Base-by-base conservation (phyloP, 2,797 vertebrate species). In the Sebastes flavidus region DNA sequence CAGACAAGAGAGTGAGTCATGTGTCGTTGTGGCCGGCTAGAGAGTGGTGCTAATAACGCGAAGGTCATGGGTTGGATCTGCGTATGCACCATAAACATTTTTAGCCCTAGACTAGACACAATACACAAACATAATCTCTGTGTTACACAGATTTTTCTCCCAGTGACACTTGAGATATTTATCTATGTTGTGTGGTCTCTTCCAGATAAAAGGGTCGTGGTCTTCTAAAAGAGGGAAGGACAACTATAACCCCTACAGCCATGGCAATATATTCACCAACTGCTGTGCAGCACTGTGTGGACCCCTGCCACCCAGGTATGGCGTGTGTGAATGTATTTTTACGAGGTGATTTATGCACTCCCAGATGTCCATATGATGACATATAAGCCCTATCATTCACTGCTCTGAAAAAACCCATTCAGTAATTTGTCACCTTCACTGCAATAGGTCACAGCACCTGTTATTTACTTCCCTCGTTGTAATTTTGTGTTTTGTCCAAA, bases 151-250 rank as follows among this genome's bases (percentile, higher is more conserved):
- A 52, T 67, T 77, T 72, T 42, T 74, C 68, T 29, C 27, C n/a
- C 22, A n/a, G 11, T 69, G 52, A 72, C 18, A 46, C 65, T 29
- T 22, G 18, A 63, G 46, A 27, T 75, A 25, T 65, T 63, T n/a
- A 32, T 81, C 55, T 38, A 10, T 72, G 61, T 12, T 75, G 29
- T 70, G 46, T 56, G 20, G 8, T 81, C 72, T 95, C 84, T 92
- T 96, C 78, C 93, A 99, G 98, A 99, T 99, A 91, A 99, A 99
- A 96, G 98, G 98, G 60, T 98, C 98, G 0, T 99, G 98, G 98
- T 99, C 98, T 84, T 98, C 97, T 90, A 99, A 99, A 96, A 96
- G 98, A 96, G 97, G 97, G 75, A 99, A 99, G 95, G 98, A 99
- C 84, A 99, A 98, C 94, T 99, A 98, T 90, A 99, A 99, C 89